Conservation (phyloP, 2,797 vertebrate species). For the Rachycentron canadum region DNA sequence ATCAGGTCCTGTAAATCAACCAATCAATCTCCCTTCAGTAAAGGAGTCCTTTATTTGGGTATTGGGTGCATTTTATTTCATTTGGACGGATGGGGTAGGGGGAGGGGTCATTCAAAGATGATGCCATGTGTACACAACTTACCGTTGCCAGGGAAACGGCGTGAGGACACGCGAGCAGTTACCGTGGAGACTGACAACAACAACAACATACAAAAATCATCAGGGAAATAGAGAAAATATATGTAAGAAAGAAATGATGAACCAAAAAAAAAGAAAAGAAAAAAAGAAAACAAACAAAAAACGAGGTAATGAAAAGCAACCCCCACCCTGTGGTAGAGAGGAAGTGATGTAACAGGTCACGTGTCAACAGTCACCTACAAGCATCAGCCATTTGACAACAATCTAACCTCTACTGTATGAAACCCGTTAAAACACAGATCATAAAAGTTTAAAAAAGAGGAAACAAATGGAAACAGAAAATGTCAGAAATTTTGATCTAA, state of each 20-base stretch:
- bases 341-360: conserved; percentile 78
- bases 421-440: conserved; percentile 63
- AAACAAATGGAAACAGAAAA: conserved; percentile 66
- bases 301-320: conserved; percentile 82
- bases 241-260: conserved; percentile 86
- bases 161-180: conserved; percentile 91
- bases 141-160: conserved; percentile 90
- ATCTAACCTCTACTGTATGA: conserved; percentile 62
- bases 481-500: conserved; percentile 45
- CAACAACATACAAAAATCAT: conserved; percentile 91
- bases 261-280: conserved; percentile 69
- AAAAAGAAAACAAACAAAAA: conserved; percentile 70
- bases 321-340: conserved; percentile 78
- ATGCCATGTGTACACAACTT: conserved; percentile 91
- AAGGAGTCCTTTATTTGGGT: conserved; percentile 76
- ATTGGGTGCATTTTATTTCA: conserved; percentile 79
- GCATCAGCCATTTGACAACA: conserved; percentile 67
- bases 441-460: conserved; percentile 41
- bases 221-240: conserved; percentile 91
- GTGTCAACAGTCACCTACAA: conserved; percentile 75
- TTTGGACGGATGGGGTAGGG: conserved; percentile 79
- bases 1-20: conserved; percentile 71
- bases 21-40: conserved; percentile 69
- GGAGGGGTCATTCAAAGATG: conserved; percentile 88
- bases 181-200: conserved; percentile 92